Evolutionary conservation across 30 jellyfish, hydroid and myxozoan genomes (phyloP), one percentile per base, ranked within the genome.

Genomic region (Morbakka virulenta): DNA sequence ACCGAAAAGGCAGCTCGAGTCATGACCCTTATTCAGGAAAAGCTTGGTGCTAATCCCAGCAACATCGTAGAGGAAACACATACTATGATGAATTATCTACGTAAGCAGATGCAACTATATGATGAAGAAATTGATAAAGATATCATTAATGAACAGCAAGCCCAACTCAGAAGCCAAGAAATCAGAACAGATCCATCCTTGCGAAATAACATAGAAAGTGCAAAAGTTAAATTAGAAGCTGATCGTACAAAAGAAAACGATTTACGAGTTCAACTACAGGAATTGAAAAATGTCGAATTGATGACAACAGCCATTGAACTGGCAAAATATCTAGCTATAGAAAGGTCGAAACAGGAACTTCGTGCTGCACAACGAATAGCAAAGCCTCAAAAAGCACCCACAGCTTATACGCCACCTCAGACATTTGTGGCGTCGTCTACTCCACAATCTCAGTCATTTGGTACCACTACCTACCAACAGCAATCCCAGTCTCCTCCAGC

Each of bases 261-360:
- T 52, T 41, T 91, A 22, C 88, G 77, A 21, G 74, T 74, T 4
- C 95, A 91, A 62, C 62, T 91, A 29, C 78, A 84, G 48, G 93
- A 83, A 35, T 34, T 91, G 62, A 91, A 91, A 50, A 89, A 83
- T 50, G 51, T 91, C 28, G 98, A 91, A 51, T 78, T 91, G 49
- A 77, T 91, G 77, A 93, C 98, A 12, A 91, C 98, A 11, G 95
- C 81, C 41, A 32, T 91, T 13, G 98, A 91, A 64, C 53, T 91
- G 35, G 98, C 98, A 29, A 91, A 91, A 75, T 91, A 84, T 74
- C 67, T 91, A 9, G 98, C 98, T 14, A 71, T 72, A 51, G 95
- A 91, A 34, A 82, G 81, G 27, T 93, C 95, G 50, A 69, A 72
- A 25, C 96, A 84, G 3, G 69, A 91, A 32, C 69, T 91, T 64